A percentile compares a stretch with the other conserved stretches of the same genome.
Evolutionary conservation across 2,888 invertebrate species (phyloP).

Genomic region (Noctua comes): DNA sequence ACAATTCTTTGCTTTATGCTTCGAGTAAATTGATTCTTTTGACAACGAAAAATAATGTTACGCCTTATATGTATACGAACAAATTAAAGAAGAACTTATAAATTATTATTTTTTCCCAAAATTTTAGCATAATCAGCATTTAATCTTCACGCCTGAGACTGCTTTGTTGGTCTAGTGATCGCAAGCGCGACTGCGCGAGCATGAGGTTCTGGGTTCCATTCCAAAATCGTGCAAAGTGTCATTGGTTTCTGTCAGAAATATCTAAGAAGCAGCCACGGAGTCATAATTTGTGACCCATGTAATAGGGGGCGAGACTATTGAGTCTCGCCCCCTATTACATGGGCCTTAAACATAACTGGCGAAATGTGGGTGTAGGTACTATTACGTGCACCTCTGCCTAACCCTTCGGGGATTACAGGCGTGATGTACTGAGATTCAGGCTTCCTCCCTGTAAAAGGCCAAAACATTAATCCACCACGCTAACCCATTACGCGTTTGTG

Average conservation of each 20-base stretch:
- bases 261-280: background rate
- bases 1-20: conserved; percentile 49
- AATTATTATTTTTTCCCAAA: background rate
- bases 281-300: background rate
- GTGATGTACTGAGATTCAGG: background rate
- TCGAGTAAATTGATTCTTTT: conserved; percentile 71
- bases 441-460: too few species aligned
- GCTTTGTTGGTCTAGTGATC: background rate
- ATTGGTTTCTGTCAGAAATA: background rate
- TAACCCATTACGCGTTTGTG: background rate
- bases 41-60: conserved; percentile 70
- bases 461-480: background rate
- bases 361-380: background rate
- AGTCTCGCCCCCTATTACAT: background rate
- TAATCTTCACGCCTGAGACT: background rate
- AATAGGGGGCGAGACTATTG: too few species aligned
- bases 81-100: background rate
- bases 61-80: conserved; percentile 3
- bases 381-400: background rate
- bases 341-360: background rate
- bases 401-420: background rate
- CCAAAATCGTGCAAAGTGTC: background rate
- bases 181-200: background rate
- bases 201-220: background rate
- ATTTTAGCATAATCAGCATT: background rate